A percentile compares a stretch with the other conserved stretches of the same genome.
These are phyloP conservation scores for Hemaris fuciformis DNA, from an alignment of 2,888 invertebrate genomes.

Conservation along the genomic window DNA sequence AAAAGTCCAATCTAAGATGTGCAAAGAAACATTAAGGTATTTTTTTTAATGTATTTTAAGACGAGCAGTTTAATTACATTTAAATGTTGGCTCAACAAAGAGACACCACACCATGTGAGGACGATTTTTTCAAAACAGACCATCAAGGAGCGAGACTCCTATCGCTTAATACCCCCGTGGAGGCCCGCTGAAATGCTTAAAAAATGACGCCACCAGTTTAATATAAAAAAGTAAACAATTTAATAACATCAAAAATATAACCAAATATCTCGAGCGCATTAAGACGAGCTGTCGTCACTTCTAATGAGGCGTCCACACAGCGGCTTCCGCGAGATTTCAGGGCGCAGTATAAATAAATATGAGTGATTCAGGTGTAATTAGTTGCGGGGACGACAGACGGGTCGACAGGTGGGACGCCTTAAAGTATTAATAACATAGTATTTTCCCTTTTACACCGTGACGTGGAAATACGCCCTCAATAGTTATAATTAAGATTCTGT, in stretches of 20 bases:
- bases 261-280: neutral
- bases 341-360: neutral
- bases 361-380: conserved; percentile 52
- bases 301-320: conserved; percentile 28
- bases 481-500: neutral
- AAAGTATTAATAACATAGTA: conserved; percentile 47
- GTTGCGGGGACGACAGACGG: conserved; percentile 45
- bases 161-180: too few species aligned
- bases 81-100: too few species aligned
- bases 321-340: conserved; percentile 12
- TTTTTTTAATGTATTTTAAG: too few species aligned
- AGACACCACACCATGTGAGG: too few species aligned
- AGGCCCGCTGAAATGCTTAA: too few species aligned
- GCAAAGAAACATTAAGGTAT: too few species aligned
- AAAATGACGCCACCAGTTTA: too few species aligned
- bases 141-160: too few species aligned
- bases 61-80: too few species aligned
- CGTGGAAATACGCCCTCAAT: conserved; percentile 15
- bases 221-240: neutral
- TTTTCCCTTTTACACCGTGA: conserved; percentile 50
- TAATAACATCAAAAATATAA: neutral
- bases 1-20: too few species aligned
- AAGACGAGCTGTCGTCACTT: conserved; percentile 29
- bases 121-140: too few species aligned
- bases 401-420: conserved; percentile 46